Evolutionary conservation across 2,113 vertebrate genomes (phyloP), one percentile per base, ranked within the genome.

Genomic region (Vireo altiloquus): DNA sequence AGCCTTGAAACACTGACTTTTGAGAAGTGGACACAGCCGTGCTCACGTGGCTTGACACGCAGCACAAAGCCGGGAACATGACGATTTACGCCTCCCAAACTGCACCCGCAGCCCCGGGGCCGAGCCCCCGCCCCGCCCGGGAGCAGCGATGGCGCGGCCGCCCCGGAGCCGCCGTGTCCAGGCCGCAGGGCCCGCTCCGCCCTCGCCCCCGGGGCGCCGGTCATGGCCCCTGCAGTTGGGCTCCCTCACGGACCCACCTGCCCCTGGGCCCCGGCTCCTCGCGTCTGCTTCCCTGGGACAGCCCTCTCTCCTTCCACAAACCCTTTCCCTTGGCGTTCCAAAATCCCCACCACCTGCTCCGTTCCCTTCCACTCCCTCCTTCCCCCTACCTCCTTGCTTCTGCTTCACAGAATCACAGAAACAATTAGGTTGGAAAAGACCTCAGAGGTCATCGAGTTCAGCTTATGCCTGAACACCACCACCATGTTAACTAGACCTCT

Each of bases 31-130:
- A 66, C 15, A 15, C 19, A 19, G 4, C 2, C 12, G 19, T 0
- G 44, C 39, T 64, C 22, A 13, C 13, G 15, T 6, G 40, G 8
- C 42, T 42, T 14, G 61, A 69, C 35, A 13, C 3, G 35, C 49
- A n/a, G 20, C 15, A 9, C 10, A 22, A 19, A 46, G 19, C 22
- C 24, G 12, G 30, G 39, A n/a, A 42, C 23, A 7, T 0, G 21
- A 15, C 0, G 5, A 21, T 2, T 24, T 4, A 27, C 2, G 7
- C 9, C 5, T 13, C 37, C 21, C 6, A 4, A 5, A n/a, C 13
- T 33, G 39, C 65, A 12, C 19, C 15, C 54, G 11, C 39, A 11
- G 11, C 4, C 11, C 25, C 23, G 13, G 28, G 17, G 22, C 22
- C 13, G 6, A 21, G 42, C 10, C 21, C 47, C 33, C 9, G 39